phyloP scores from a whole-genome alignment of 2,113 vertebrate genomes.

The Seriola rivoliana region DNA sequence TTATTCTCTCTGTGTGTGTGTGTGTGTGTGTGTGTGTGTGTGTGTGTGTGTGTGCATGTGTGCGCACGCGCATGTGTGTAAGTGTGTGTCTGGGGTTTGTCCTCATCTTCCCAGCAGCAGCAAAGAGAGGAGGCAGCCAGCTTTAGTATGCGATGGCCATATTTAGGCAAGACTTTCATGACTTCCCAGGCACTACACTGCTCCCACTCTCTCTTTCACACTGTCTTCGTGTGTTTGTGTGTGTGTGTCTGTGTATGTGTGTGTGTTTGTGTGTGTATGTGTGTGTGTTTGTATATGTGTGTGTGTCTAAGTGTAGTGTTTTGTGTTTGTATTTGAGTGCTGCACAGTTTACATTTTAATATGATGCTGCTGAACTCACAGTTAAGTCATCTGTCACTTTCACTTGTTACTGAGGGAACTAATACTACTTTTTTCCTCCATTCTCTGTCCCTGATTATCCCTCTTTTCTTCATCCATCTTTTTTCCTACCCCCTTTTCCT shows the following conservation, averaged over 20 bases:
- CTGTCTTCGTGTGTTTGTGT: constrained; percentile 9
- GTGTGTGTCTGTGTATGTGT: background rate
- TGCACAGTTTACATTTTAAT: constrained; percentile 47
- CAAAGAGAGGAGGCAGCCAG: constrained; percentile 57
- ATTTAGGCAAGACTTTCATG: constrained; percentile 82
- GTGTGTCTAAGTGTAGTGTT: constrained; percentile 16
- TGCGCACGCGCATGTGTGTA: constrained; percentile 35
- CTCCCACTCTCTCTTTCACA: constrained; percentile 29
- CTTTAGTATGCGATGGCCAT: constrained; percentile 75
- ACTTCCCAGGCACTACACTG: constrained; percentile 62
- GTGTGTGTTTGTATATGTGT: background rate
- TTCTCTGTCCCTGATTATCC: background rate
- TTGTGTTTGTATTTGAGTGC: constrained; percentile 38
- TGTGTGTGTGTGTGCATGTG: constrained; percentile 18
- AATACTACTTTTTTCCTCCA: background rate
- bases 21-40: constrained; percentile 45
- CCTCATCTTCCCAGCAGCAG: constrained; percentile 59
- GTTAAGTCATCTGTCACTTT: constrained; percentile 20
- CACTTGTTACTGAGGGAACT: background rate
- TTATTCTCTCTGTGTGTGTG: constrained; percentile 22
- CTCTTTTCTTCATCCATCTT: constrained; percentile 7
- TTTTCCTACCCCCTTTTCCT: background rate
- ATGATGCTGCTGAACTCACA: constrained; percentile 29
- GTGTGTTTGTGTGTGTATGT: constrained; percentile 34
- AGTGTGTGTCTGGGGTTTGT: constrained; percentile 52